Evolutionary conservation across 2,797 vertebrate species (phyloP), one percentile per base, ranked within the genome.

Genomic region (Scarus forsteni): DNA sequence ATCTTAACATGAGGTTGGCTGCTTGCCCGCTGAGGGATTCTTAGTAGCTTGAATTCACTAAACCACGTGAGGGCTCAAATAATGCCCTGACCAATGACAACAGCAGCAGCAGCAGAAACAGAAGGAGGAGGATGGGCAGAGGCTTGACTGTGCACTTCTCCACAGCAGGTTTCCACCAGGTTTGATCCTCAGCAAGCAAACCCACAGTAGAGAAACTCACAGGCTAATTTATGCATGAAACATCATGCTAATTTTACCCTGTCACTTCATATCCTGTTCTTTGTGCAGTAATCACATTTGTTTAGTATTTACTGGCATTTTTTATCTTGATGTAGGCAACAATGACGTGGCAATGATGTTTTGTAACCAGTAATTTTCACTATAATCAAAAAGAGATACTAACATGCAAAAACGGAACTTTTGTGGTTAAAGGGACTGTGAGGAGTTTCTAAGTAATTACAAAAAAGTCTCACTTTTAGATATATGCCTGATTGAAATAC

Each of bases 1-100:
- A 88, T 88, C 87, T 81, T 81, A 92, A 76, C 81, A 46, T 73
- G 66, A 80, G 77, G 63, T 75, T 92, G 87, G 85, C 83, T 60
- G 77, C 56, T 57, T 40, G 80, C 87, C 89, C 66, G 38, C 34
- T 40, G 73, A 83, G 60, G 79, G 81, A 86, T 89, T 81, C 76
- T 88, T 77, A 62, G 80, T 81, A 66, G 79, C 86, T 88, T 85
- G 85, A 84, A 63, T 82, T 82, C 61, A 78, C 66, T 56, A 1
- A 79, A 77, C 76, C 85, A 86, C 75, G 79, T 84, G 84, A 89
- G 73, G 64, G 74, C 81, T 90, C 57, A 67, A 79, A 75, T 79
- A 80, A 79, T 68, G 48, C 59, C 57, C 69, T n/a, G 74, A 57
- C 85, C 87, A 90, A 87, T 89, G 79, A 69, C 78, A 78, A 10